Conservation (phyloP, 2,797 vertebrate genomes). For the Synanceia verrucosa region DNA sequence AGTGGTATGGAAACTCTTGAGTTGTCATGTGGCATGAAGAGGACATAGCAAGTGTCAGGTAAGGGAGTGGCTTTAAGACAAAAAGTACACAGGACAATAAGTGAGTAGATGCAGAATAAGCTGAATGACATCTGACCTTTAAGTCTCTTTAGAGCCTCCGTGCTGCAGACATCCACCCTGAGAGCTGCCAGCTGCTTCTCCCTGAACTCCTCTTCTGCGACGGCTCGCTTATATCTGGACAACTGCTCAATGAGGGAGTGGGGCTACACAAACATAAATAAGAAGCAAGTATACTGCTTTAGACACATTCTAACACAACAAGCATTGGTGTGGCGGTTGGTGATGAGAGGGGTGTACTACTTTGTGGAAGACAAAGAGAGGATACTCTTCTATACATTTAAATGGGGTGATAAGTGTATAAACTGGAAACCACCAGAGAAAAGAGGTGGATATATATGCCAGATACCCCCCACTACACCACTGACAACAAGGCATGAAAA, state of each 20-base stretch:
- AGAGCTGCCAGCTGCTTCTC: conserved; percentile 95
- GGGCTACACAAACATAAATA: conserved; percentile 82
- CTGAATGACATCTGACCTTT: conserved; percentile 85
- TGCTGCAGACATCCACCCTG: conserved; percentile 93
- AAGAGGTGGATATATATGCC: too few relatives aligned
- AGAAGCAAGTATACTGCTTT: neutral
- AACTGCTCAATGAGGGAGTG: conserved; percentile 91
- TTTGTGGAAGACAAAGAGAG: neutral
- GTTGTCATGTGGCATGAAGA: neutral
- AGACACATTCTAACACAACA: neutral
- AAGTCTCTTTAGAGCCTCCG: conserved; percentile 94
- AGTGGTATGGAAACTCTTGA: neutral
- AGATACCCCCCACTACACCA: too few relatives aligned
- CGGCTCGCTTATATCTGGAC: conserved; percentile 82
- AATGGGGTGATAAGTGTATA: too few relatives aligned
- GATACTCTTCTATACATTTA: too few relatives aligned
- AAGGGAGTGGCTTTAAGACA: neutral
- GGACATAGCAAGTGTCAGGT: neutral
- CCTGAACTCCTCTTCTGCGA: conserved; percentile 91
- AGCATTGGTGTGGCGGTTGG: too few relatives aligned
- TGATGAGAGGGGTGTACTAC: too few relatives aligned
- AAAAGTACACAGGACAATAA: neutral
- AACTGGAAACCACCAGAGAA: too few relatives aligned
- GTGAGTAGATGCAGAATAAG: conserved; percentile 14
- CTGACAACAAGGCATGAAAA: too few relatives aligned